Percentiles rank a stretch among this genome's conserved stretches.
phyloP scores from a whole-genome alignment of 2,113 vertebrate genomes.

The Blennius ocellaris region DNA sequence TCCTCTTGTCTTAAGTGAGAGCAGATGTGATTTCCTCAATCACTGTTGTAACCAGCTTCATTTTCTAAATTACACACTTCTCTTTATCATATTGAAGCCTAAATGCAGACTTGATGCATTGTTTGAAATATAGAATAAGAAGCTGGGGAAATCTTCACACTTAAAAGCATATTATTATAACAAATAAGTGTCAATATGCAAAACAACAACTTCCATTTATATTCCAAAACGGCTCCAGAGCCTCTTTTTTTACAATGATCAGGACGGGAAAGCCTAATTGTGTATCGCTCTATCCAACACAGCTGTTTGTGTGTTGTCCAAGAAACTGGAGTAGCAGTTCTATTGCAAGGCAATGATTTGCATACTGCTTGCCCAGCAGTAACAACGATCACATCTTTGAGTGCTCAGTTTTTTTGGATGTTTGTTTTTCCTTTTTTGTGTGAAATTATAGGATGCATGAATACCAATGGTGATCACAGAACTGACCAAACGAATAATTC shows the following conservation, averaged over 20 bases:
- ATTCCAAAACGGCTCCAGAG: slow-evolving; percentile 13
- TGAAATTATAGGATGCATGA: slow-evolving; percentile 49
- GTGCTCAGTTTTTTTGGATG: slow-evolving; percentile 35
- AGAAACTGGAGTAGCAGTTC: slow-evolving; percentile 21
- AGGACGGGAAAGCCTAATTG: slow-evolving; percentile 56
- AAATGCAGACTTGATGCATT: slow-evolving; percentile 4
- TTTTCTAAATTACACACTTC: background rate
- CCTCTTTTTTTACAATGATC: slow-evolving; percentile 27
- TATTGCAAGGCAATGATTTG: slow-evolving; percentile 56
- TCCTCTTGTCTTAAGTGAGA: background rate
- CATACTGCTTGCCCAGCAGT: slow-evolving; percentile 45
- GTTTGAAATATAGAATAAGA: background rate
- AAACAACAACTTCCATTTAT: slow-evolving; percentile 56
- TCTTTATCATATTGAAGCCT: background rate
- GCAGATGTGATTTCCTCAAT: background rate
- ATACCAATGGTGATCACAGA: slow-evolving; percentile 30
- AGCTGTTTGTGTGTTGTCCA: slow-evolving; percentile 66
- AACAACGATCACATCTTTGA: slow-evolving; percentile 46
- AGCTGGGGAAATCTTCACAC: slow-evolving; percentile 7
- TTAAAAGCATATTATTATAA: slow-evolving; percentile 16
- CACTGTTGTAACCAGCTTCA: background rate
- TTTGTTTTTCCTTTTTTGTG: slow-evolving; percentile 21
- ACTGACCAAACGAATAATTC: slow-evolving; percentile 29
- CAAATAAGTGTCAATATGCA: slow-evolving; percentile 55
- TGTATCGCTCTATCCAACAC: slow-evolving; percentile 48